Percentiles rank a stretch among this genome's conserved stretches.
phyloP scores from a whole-genome alignment of 30 jellyfish, hydroid and myxozoan species.

The Hydra vulgaris region DNA sequence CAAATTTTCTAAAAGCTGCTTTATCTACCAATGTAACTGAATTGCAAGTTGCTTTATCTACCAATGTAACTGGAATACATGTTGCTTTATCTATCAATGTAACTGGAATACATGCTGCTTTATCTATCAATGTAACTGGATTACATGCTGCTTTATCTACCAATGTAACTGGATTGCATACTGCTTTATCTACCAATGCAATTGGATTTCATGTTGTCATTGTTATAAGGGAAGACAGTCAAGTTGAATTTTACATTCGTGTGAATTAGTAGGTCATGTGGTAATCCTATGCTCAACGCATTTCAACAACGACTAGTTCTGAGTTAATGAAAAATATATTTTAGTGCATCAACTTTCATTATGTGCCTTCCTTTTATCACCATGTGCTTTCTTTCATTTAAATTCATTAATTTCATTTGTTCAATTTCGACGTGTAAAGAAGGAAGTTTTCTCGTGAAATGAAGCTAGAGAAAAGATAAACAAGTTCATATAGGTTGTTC shows the following conservation, averaged over 20 bases:
- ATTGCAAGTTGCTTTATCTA: too few relatives aligned
- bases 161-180: background rate
- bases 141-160: background rate
- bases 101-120: background rate
- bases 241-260: background rate
- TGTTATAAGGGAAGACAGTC: background rate
- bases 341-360: background rate
- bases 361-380: background rate
- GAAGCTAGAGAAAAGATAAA: background rate
- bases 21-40: background rate
- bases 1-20: background rate
- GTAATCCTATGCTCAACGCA: background rate
- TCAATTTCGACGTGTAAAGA: too few relatives aligned
- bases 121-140: background rate
- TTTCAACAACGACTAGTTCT: background rate
- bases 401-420: background rate
- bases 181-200: background rate
- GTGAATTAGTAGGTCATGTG: background rate
- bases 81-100: background rate
- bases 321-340: background rate
- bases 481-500: too few relatives aligned
- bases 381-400: background rate
- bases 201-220: background rate
- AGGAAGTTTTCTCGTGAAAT: background rate
- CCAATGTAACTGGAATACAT: background rate